phyloP scores from a whole-genome alignment of 1,140 invertebrate genomes.

The Meteorus sp. region DNA sequence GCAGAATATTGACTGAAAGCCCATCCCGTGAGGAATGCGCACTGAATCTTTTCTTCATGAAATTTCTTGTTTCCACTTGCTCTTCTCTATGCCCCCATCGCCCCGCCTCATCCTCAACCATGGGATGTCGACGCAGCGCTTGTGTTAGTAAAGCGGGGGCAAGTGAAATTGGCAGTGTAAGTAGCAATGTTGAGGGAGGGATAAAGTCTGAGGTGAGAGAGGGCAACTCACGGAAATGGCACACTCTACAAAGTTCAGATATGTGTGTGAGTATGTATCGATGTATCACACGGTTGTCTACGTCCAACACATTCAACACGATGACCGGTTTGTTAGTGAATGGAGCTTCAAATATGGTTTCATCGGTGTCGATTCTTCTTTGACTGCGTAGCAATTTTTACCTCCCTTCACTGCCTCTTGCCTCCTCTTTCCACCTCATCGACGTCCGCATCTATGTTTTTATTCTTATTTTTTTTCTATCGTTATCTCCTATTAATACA shows the following conservation, averaged over 20 bases:
- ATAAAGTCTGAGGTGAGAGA: not conserved
- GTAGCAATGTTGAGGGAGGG: constrained; percentile 4
- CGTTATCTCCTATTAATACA: too few relatives aligned
- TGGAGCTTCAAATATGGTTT: not conserved
- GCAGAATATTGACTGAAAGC: too few relatives aligned
- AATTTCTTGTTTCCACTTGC: constrained; percentile 1
- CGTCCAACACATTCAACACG: not conserved
- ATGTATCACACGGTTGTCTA: not conserved
- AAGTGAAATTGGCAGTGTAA: constrained; percentile 17
- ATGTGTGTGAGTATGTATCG: not conserved
- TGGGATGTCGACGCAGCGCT: not conserved
- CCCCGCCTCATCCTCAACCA: not conserved
- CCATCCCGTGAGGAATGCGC: not conserved
- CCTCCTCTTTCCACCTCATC: not conserved
- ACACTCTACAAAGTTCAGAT: constrained; percentile 9
- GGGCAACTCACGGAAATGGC: constrained; percentile 25
- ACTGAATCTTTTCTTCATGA: not conserved
- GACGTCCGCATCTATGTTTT: too few relatives aligned
- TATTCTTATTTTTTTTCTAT: too few relatives aligned
- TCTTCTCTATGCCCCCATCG: not conserved
- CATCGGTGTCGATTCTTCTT: too few relatives aligned
- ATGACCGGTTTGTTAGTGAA: not conserved
- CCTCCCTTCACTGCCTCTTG: not conserved
- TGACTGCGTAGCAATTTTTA: too few relatives aligned
- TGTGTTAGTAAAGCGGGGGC: constrained; percentile 19